A percentile compares a stretch with the other conserved stretches of the same genome.
phyloP scores from a whole-genome alignment of 2,113 vertebrate species.

The Cheilinus undulatus region DNA sequence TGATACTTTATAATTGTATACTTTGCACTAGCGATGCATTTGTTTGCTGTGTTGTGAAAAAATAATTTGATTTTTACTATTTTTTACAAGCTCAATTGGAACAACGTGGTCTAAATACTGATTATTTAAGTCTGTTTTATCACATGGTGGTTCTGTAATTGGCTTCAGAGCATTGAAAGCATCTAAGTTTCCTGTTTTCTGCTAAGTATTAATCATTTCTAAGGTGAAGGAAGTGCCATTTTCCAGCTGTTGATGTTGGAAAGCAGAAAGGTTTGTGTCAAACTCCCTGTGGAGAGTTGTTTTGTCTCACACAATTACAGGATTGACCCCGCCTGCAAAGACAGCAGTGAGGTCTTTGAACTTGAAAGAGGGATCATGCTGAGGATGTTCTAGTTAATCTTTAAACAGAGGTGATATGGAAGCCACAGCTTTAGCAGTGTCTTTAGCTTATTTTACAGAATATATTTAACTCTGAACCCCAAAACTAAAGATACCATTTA shows the following conservation, averaged over 20 bases:
- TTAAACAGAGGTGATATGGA: constrained; percentile 23
- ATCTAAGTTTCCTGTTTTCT: not conserved
- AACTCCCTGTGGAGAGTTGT: constrained; percentile 20
- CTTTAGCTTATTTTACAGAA: not conserved
- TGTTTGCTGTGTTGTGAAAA: too few relatives aligned
- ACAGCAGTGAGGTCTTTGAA: constrained; percentile 45
- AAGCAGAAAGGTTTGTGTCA: not conserved
- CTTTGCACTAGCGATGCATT: too few relatives aligned
- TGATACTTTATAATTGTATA: too few relatives aligned
- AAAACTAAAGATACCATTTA: not conserved
- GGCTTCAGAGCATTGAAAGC: not conserved
- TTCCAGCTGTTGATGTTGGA: constrained; percentile 31
- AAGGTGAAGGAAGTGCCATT: constrained; percentile 5
- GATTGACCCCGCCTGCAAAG: constrained; percentile 42
- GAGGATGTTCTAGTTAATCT: constrained; percentile 30
- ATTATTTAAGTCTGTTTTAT: not conserved
- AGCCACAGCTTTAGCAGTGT: not conserved
- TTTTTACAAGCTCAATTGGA: too few relatives aligned
- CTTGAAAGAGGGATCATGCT: constrained; percentile 6
- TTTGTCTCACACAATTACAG: constrained; percentile 60
- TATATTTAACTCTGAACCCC: constrained; percentile 1
- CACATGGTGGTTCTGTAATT: not conserved
- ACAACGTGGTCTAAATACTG: too few relatives aligned
- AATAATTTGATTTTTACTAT: too few relatives aligned
- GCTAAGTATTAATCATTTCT: constrained; percentile 14